phyloP scores from a whole-genome alignment of 1,140 invertebrate species.

The Goniozus legneri region DNA sequence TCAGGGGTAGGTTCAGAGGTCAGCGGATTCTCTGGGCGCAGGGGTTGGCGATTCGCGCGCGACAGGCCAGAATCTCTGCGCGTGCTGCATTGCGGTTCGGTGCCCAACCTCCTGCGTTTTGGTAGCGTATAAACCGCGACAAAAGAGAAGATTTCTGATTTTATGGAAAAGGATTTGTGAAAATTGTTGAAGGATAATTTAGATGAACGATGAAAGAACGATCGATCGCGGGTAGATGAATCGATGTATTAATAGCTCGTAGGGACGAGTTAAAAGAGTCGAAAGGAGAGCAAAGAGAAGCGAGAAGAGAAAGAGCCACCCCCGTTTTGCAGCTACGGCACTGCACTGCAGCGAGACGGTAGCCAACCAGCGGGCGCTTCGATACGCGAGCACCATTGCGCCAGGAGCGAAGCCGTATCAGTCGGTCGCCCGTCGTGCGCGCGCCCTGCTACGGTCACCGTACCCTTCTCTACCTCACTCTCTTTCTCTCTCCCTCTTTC shows the following conservation, averaged over 20 bases:
- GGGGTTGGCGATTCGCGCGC: constrained; percentile 26
- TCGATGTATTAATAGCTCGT: no score
- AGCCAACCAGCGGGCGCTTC: constrained; percentile 5
- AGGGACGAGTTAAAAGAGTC: no score
- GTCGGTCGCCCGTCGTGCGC: not conserved
- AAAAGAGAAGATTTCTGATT: no score
- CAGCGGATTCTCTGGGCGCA: constrained; percentile 24
- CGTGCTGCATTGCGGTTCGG: constrained; percentile 39
- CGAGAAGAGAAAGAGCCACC: constrained; percentile 1
- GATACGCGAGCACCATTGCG: constrained; percentile 5
- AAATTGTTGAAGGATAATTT: no score
- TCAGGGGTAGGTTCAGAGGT: no score
- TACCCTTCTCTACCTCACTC: not conserved
- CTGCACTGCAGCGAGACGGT: constrained; percentile 29
- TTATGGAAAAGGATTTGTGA: no score
- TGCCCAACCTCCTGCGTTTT: constrained; percentile 13
- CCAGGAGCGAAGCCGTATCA: not conserved
- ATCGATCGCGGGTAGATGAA: no score
- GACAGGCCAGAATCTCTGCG: constrained; percentile 36
- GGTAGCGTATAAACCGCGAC: no score
- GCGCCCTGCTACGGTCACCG: no score
- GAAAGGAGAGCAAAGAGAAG: not conserved
- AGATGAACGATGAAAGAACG: no score
- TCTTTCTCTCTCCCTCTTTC: constrained; percentile 1
- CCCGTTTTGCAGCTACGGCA: constrained; percentile 24